These are phyloP conservation scores for Eidolon dupreanum DNA, from an alignment of 2,797 vertebrate species.

Conservation along the genomic window DNA sequence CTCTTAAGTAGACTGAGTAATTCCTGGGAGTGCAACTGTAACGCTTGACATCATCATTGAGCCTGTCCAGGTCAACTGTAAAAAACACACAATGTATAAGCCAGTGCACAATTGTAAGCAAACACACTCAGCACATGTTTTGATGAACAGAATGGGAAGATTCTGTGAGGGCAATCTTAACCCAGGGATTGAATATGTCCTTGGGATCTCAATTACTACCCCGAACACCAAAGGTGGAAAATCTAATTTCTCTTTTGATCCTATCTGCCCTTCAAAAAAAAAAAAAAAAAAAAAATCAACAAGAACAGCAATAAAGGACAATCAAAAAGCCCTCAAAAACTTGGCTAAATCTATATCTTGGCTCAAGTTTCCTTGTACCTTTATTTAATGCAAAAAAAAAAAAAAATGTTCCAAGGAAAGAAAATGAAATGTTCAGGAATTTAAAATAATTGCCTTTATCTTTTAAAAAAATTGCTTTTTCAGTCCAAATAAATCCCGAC, in stretches of 20 bases:
- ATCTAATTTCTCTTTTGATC: neutral
- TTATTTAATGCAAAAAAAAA: constrained; percentile 50
- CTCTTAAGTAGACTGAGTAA: constrained; percentile 95
- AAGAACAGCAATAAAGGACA: neutral
- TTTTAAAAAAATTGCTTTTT: constrained; percentile 34
- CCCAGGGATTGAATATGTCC: neutral
- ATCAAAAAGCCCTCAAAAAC: neutral
- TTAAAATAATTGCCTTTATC: constrained; percentile 7
- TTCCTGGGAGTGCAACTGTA: constrained; percentile 98
- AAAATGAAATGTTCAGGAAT: constrained; percentile 11
- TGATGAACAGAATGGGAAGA: neutral
- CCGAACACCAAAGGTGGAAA: neutral
- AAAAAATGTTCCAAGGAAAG: neutral
- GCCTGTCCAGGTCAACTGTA: constrained; percentile 95
- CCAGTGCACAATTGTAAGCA: constrained; percentile 83
- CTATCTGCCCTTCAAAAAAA: constrained; percentile 2
- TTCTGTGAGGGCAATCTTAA: neutral
- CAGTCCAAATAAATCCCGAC: constrained; percentile 55
- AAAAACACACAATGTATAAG: constrained; percentile 75
- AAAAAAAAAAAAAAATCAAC: neutral
- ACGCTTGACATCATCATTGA: constrained; percentile 95
- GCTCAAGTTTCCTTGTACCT: constrained; percentile 42
- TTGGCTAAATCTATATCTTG: constrained; percentile 28
- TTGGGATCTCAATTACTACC: neutral
- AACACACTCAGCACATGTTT: neutral